Percentiles rank a stretch among this genome's conserved stretches.
Evolutionary conservation across 2,888 invertebrate genomes (phyloP).

Genomic region (Oscheius myriophilus): DNA sequence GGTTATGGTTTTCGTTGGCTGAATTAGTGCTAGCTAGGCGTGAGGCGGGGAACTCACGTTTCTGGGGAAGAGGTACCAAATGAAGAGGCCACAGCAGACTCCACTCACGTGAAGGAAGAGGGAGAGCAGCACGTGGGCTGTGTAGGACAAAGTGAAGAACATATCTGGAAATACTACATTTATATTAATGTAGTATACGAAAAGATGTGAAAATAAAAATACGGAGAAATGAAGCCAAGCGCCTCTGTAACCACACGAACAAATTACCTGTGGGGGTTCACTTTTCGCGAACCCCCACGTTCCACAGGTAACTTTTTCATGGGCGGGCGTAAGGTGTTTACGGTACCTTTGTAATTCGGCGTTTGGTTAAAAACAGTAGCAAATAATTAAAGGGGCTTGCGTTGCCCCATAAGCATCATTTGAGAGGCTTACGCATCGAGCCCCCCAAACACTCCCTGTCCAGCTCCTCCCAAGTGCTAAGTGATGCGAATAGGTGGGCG

Average conservation of each 20-base stretch:
- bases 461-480: too few relatives aligned
- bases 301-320: too few relatives aligned
- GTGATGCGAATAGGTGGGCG: too few relatives aligned
- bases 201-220: not conserved
- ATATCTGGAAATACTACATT: slow-evolving; percentile 19
- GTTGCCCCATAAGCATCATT: too few relatives aligned
- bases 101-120: slow-evolving; percentile 57
- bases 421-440: too few relatives aligned
- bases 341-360: too few relatives aligned
- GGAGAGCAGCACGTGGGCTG: slow-evolving; percentile 57
- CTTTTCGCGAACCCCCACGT: too few relatives aligned
- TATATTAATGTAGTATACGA: not conserved
- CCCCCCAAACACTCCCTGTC: too few relatives aligned
- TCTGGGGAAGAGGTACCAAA: slow-evolving; percentile 66
- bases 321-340: too few relatives aligned
- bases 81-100: slow-evolving; percentile 56
- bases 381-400: too few relatives aligned
- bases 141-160: slow-evolving; percentile 50
- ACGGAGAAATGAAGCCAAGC: not conserved
- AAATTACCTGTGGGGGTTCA: too few relatives aligned
- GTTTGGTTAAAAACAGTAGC: too few relatives aligned
- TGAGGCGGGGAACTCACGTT: slow-evolving; percentile 50
- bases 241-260: not conserved
- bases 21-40: slow-evolving; percentile 29
- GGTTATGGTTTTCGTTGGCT: slow-evolving; percentile 52